Evolutionary conservation across 2,797 vertebrate species (phyloP), one percentile per base, ranked within the genome.

Genomic region (Selene dorsalis): DNA sequence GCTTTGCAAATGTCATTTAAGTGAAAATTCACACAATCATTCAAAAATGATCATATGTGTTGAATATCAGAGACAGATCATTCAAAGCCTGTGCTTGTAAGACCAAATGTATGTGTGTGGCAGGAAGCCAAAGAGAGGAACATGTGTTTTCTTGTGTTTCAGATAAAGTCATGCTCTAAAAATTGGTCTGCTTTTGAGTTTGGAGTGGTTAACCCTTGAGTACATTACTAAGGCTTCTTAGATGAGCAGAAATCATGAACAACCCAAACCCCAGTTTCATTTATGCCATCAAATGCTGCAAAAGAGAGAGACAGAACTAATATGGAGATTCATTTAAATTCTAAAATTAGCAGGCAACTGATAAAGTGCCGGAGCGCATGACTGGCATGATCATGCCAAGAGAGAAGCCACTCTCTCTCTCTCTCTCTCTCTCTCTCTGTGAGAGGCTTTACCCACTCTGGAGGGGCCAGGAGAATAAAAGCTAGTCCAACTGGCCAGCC

Each of bases 391-490:
- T 70, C 75, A 80, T 14, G 28, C 73, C 65, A 69, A 83, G 67
- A 79, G 83, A 77, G 75, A 75, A 88, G 81, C 87, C 88, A 88
- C 80, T 83, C 83, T 82, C 48, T 74, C 67, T 47, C 67, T 63
- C 84, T 48, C 77, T 85, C 83, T 74, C 80, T 43, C 74, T 84
- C 83, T 45, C 52, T 59, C 62, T 68, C 61, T 65, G 56, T 56
- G 58, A 90, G 84, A 88, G 84, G 91, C 89, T 92, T 91, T 90
- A 79, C 71, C 80, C 75, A 64, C 80, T 93, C 91, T 91, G 80
- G 84, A 89, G 90, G 88, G 92, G 84, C 92, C 86, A 79, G 75
- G 80, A 92, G 91, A 92, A 93, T 87, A 90, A 91, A 92, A 86
- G 89, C 89, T 70, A 16, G 87, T 90, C 92, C 93, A 94, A 92